phyloP scores from a whole-genome alignment of 92 coral and sea anemone species.

The Phenganax stokvisi region DNA sequence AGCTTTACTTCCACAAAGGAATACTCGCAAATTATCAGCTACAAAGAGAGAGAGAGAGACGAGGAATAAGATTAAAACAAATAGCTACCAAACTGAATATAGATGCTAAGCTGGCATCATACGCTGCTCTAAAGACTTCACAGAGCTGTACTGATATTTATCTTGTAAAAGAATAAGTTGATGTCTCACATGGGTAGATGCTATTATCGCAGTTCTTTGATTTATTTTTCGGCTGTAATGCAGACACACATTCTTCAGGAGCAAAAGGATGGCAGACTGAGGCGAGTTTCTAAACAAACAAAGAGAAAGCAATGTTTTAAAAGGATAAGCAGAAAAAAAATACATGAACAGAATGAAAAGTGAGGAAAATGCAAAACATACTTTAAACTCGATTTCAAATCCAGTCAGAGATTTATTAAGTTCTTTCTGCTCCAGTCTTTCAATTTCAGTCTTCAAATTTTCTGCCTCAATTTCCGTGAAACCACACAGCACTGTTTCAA shows the following conservation, averaged over 20 bases:
- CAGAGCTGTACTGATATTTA: too few species aligned
- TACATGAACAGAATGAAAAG: background rate
- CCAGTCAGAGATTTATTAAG: conserved; percentile 38
- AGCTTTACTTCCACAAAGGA: conserved; percentile 27
- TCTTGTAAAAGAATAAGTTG: background rate
- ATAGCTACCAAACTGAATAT: background rate
- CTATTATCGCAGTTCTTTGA: conserved; percentile 35
- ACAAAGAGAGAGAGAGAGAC: background rate
- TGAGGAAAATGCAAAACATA: background rate
- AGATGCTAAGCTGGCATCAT: background rate
- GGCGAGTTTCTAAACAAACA: conserved; percentile 19
- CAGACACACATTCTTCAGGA: conserved; percentile 28
- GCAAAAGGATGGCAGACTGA: conserved; percentile 23
- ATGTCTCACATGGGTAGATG: conserved; percentile 20
- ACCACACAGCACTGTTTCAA: conserved; percentile 83
- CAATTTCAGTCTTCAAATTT: conserved; percentile 57
- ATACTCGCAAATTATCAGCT: conserved; percentile 52
- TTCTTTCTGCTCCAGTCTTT: conserved; percentile 71
- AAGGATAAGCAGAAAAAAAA: background rate
- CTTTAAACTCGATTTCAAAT: background rate
- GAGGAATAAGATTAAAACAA: background rate
- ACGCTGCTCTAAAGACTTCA: too few species aligned
- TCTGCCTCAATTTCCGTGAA: conserved; percentile 81
- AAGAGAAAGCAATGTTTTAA: background rate
- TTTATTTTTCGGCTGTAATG: conserved; percentile 1